Conservation (phyloP, 2,113 vertebrate genomes). For the Callionymus lyra region DNA sequence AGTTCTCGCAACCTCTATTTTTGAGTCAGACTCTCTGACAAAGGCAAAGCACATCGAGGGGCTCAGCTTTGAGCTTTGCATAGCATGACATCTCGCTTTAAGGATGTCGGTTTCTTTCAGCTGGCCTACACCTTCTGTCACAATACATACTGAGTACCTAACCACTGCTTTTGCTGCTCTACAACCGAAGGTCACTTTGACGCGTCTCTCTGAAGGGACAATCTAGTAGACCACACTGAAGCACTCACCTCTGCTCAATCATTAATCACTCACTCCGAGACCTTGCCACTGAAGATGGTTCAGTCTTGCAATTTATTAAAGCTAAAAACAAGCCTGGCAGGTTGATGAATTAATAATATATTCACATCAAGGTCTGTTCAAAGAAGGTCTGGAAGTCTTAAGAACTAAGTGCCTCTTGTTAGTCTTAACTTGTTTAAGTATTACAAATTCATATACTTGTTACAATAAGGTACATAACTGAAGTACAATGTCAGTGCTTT, state of each 20-base stretch:
- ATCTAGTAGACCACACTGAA: conserved; percentile 9
- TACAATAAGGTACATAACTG: too few relatives aligned
- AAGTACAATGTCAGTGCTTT: too few relatives aligned
- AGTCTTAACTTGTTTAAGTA: too few relatives aligned
- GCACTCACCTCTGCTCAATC: conserved; percentile 35
- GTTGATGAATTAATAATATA: conserved; percentile 53
- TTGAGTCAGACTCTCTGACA: conserved; percentile 12
- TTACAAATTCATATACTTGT: too few relatives aligned
- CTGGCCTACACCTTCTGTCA: too few relatives aligned
- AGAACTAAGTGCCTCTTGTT: conserved; percentile 18
- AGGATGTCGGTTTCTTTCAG: too few relatives aligned
- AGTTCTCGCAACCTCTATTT: background rate
- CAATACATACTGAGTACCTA: too few relatives aligned
- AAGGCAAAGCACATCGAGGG: conserved; percentile 34
- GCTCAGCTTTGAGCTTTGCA: conserved; percentile 21
- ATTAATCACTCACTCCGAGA: conserved; percentile 40
- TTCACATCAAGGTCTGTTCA: conserved; percentile 40
- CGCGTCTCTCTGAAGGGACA: background rate
- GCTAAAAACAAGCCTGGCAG: conserved; percentile 39
- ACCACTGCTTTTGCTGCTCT: too few relatives aligned
- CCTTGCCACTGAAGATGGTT: conserved; percentile 28
- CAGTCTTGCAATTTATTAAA: conserved; percentile 49
- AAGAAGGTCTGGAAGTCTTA: conserved; percentile 15
- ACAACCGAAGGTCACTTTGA: background rate
- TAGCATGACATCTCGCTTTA: too few relatives aligned